Base-by-base conservation (phyloP, 2,888 invertebrate genomes). In the Tigriopus californicus region DNA sequence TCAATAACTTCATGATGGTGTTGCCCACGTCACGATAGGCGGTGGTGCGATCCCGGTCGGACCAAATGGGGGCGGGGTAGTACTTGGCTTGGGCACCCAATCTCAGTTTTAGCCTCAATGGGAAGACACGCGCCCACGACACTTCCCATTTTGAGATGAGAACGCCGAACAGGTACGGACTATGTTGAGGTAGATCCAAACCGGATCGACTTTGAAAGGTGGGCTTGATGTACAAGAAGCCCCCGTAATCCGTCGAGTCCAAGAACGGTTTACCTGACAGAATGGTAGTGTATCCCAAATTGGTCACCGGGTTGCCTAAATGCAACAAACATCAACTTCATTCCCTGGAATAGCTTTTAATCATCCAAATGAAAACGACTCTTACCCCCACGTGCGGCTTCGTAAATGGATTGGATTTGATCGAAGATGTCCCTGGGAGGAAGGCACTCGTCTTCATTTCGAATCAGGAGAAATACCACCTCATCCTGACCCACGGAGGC, bases 1-100 rank as follows among this genome's bases (percentile, higher is more conserved):
- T 86, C 64, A 88, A 72, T 59, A 89, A 77, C 73, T 85, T 87
- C 71, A 89, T 85, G 62, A 89, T 85, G 11, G 88, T 88, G 68
- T 87, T 86, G 1, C 87, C 86, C 61, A 88, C 83, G 73, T 88
- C 87, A 40, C 79, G 82, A 69, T 82, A 89, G 5, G 87, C 82
- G 1, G 87, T 81, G 64, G 83, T 82, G 13, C 88, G 74, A 67
- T 80, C 77, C 24, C 85, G 75, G 18, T 83, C 79, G 18, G 85
- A 85, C 55, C 88, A 80, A 62, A 88, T 73, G 1, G 87, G 85
- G 67, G 84, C 83, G 0, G 88, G 88, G 71, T 89, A 89, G 68
- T 85, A 87, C 62, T 85, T 78, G 71, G 82, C 86, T 69, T 87
- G 85, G 2, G 86, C 85, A 1, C 88, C 88, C 41, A 89, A 73